Conservation (phyloP, 2,113 vertebrate genomes). For the Mustelus asterias region DNA sequence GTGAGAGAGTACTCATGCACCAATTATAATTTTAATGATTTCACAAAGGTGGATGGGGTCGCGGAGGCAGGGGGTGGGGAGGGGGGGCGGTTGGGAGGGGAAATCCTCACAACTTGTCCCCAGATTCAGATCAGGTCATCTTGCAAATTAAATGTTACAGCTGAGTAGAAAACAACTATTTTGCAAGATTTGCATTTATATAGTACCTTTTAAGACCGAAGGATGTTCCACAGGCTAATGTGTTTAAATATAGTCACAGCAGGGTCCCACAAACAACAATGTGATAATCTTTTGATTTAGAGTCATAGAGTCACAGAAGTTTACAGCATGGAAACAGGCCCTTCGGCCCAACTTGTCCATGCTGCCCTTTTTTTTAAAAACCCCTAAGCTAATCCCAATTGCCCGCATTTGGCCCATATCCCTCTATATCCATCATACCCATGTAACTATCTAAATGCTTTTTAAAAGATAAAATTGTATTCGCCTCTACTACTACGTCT, state of each 20-base stretch:
- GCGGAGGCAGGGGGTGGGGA: no score
- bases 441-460: no score
- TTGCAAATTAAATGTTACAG: not conserved
- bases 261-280: not conserved
- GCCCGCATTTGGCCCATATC: no score
- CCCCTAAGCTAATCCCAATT: no score
- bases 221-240: not conserved
- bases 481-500: no score
- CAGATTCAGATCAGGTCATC: not conserved
- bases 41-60: not conserved
- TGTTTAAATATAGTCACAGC: not conserved
- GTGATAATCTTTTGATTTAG: not conserved
- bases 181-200: not conserved
- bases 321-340: no score
- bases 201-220: not conserved
- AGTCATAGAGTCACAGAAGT: no score
- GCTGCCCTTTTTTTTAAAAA: no score
- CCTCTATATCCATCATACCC: no score
- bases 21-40: not conserved
- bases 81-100: not conserved
- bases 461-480: no score
- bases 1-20: not conserved
- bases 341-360: no score
- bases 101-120: not conserved
- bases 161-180: not conserved